Percentiles rank a stretch among this genome's conserved stretches.
Evolutionary conservation across 1,140 invertebrate genomes (phyloP).

Genomic region (Drosophila setifemur): DNA sequence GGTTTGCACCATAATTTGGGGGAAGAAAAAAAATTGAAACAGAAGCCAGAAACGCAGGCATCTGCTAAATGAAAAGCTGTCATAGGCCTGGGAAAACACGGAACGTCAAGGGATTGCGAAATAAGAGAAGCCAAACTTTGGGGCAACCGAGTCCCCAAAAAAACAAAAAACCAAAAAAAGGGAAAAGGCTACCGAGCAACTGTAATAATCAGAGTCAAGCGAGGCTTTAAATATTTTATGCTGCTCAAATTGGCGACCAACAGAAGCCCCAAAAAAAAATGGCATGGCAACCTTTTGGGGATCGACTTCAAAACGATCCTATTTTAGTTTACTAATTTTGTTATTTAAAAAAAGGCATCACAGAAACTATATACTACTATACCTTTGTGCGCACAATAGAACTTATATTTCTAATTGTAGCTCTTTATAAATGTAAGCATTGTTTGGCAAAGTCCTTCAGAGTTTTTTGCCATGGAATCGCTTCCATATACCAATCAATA

Average conservation of each 20-base stretch:
- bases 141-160: background rate
- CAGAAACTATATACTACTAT: background rate
- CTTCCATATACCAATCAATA: constrained; percentile 13
- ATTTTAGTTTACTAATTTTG: too few species aligned
- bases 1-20: constrained; percentile 55
- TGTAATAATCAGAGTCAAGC: constrained; percentile 75
- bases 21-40: constrained; percentile 48
- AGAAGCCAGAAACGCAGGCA: constrained; percentile 37
- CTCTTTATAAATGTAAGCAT: too few species aligned
- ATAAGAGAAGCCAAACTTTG: background rate
- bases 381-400: background rate
- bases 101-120: background rate
- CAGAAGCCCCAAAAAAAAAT: constrained; percentile 35
- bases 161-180: background rate
- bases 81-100: constrained; percentile 27
- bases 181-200: constrained; percentile 25
- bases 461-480: background rate
- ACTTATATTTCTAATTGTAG: too few species aligned
- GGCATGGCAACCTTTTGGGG: too few species aligned
- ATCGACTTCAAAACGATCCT: background rate
- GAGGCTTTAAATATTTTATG: constrained; percentile 79
- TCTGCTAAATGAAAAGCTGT: constrained; percentile 42
- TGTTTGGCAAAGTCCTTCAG: too few species aligned
- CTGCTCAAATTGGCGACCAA: constrained; percentile 69
- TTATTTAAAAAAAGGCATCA: too few species aligned